Evolutionary conservation across 2,888 invertebrate species (phyloP).

Genomic region (Machimus rusticus): DNA sequence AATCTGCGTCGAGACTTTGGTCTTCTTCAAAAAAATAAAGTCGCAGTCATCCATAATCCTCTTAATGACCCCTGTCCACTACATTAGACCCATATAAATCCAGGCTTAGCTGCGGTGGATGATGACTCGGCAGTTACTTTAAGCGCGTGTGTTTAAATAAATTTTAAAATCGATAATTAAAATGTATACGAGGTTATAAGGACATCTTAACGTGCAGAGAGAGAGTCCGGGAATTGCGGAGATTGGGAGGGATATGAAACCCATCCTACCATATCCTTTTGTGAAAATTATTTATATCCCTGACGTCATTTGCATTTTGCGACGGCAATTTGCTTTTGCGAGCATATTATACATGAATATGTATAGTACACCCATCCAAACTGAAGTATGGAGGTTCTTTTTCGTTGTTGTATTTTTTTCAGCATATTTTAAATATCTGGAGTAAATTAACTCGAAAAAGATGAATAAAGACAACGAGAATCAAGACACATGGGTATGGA

Average conservation of each 20-base stretch:
- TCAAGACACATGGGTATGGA: constrained; percentile 12
- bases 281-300: constrained; percentile 22
- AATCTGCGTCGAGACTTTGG: background rate
- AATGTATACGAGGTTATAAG: constrained; percentile 8
- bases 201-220: background rate
- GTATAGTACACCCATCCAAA: background rate
- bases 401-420: background rate
- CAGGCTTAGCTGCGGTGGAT: background rate
- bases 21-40: background rate
- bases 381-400: background rate
- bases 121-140: background rate
- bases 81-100: background rate
- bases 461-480: background rate
- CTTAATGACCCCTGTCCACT: background rate
- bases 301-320: constrained; percentile 35
- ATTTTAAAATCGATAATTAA: constrained; percentile 22
- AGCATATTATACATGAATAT: background rate
- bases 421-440: constrained; percentile 16
- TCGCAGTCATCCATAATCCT: background rate
- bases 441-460: constrained; percentile 3
- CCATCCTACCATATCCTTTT: background rate
- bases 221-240: background rate
- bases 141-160: background rate
- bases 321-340: background rate
- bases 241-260: background rate